Evolutionary conservation across 2,888 invertebrate species (phyloP), one percentile per base, ranked within the genome.

Genomic region (Hymenopus coronatus): DNA sequence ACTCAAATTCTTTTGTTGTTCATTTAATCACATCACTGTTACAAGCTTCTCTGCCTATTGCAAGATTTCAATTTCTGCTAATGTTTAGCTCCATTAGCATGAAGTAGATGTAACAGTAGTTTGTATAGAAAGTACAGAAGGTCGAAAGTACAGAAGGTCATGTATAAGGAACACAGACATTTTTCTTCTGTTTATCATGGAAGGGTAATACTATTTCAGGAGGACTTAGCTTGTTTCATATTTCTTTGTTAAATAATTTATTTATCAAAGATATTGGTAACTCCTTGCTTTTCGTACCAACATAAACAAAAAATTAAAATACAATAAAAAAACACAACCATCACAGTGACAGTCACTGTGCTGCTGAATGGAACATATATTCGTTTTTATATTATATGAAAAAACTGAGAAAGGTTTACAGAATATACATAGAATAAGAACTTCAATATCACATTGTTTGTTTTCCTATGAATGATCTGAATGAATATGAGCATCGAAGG

Each of bases 361-460:
- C 54, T 25, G 54, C 54, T 70, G 54, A 20, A 20, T 70, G 54
- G 54, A 70, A 70, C 54, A 70, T 54, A 54, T 70, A 70, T 8
- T 20, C 54, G 54, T 70, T 70, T 70, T 70, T 20, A 70, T 20
- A 70, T 20, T 0, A 20, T 54, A 46, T 70, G 20, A 2, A 70
- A 70, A 70, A 70, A 70, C 54, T 25, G 54, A 70, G 54, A 70
- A 20, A 70, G 54, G 25, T 70, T 70, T 70, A 70, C 54, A 70
- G 15, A 70, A 70, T 70, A 70, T 25, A 70, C 54, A 70, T 8
- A 15, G 54, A 70, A 82, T 28, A 82, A 82, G 20, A 82, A 87
- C 27, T 87, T 87, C 27, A 87, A 28, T 87, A 87, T 87, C 87
- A 87, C 87, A 87, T 82, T n/a, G 28, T 87, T 28, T 81, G 12